A percentile compares a stretch with the other conserved stretches of the same genome.
Evolutionary conservation across 2,888 invertebrate genomes (phyloP).

Genomic region (Ectropis crepuscularia): DNA sequence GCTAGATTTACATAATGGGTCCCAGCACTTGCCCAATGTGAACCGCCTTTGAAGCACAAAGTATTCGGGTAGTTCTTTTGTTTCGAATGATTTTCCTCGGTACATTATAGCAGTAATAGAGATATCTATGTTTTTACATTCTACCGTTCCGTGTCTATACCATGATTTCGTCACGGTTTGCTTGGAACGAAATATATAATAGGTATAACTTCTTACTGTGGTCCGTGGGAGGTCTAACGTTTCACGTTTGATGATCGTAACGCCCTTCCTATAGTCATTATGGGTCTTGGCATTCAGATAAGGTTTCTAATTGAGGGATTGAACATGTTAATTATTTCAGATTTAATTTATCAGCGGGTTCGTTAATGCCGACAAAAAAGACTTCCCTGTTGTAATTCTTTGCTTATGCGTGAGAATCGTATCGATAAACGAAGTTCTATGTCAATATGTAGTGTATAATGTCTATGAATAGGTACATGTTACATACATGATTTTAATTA

Average conservation of each 20-base stretch:
- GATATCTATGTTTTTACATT: conserved; percentile 30
- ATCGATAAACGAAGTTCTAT: background rate
- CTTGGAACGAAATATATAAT: conserved; percentile 38
- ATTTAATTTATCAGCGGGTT: conserved; percentile 13
- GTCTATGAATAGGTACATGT: no score
- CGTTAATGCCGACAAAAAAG: conserved; percentile 12
- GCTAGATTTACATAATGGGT: conserved; percentile 27
- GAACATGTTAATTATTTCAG: conserved; percentile 27
- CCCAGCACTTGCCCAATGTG: conserved; percentile 21
- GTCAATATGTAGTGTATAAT: background rate
- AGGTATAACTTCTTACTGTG: conserved; percentile 24
- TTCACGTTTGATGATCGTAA: conserved; percentile 28
- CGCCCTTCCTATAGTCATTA: conserved; percentile 34
- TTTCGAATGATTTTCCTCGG: conserved; percentile 36
- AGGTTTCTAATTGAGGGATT: conserved; percentile 27
- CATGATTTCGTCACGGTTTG: conserved; percentile 37
- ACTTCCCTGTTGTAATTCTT: no score
- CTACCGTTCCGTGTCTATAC: conserved; percentile 30
- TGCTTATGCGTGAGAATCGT: conserved; percentile 16
- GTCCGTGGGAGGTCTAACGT: conserved; percentile 42
- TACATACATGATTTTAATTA: no score
- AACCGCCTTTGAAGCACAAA: conserved; percentile 32
- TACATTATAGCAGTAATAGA: conserved; percentile 37
- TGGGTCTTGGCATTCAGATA: conserved; percentile 16
- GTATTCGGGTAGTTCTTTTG: conserved; percentile 33